Conservation (phyloP, 2,797 vertebrate species). For the Hydrolagus colliei region DNA sequence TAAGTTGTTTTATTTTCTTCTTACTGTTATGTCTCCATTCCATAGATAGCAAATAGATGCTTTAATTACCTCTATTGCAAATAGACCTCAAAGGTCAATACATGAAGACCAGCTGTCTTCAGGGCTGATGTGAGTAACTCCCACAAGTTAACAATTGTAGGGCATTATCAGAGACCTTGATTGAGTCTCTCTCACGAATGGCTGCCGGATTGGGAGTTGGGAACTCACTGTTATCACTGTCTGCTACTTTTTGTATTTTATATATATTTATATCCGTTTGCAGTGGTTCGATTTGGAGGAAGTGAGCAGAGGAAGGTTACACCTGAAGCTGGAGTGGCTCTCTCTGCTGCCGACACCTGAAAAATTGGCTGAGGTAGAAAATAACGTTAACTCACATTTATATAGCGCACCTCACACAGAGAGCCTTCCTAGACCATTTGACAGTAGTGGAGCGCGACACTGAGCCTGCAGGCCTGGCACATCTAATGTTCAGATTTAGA, state of each 20-base stretch:
- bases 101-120: too few species aligned
- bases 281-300: slow-evolving; percentile 87
- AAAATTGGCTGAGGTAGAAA: slow-evolving; percentile 73
- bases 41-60: not conserved
- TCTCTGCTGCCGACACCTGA: slow-evolving; percentile 67
- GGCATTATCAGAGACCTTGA: too few species aligned
- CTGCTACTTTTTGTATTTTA: not conserved
- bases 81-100: not conserved
- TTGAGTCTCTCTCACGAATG: not conserved
- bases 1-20: slow-evolving; percentile 45
- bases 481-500: not conserved
- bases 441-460: too few species aligned
- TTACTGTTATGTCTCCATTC: not conserved
- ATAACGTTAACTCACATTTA: too few species aligned
- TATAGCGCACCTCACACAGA: too few species aligned
- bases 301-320: slow-evolving; percentile 74
- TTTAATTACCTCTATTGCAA: not conserved
- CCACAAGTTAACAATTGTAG: too few species aligned
- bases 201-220: not conserved
- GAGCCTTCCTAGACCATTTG: too few species aligned
- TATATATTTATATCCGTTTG: slow-evolving; percentile 38
- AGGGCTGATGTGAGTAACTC: too few species aligned
- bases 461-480: too few species aligned
- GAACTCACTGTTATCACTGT: slow-evolving; percentile 14
- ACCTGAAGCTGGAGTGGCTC: slow-evolving; percentile 84